Evolutionary conservation across 2,797 vertebrate genomes (phyloP).

Genomic region (Menidia menidia): DNA sequence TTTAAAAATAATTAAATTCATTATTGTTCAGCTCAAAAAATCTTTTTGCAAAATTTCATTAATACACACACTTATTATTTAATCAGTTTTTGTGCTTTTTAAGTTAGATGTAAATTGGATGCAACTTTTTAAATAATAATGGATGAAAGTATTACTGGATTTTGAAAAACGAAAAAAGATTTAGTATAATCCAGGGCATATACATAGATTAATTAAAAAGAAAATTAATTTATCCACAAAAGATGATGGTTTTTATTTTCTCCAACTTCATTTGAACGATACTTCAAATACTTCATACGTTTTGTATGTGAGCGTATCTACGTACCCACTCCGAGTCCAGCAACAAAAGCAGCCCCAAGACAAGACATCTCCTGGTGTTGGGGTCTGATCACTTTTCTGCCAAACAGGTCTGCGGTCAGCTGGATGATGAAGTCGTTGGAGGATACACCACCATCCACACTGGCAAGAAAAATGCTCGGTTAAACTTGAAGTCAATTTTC

Average conservation of each 20-base stretch:
- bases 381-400: conserved; percentile 84
- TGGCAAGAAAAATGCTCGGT: conserved; percentile 60
- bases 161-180: no score
- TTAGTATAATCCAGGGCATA: not conserved
- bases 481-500: conserved; percentile 31
- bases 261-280: not conserved
- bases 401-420: conserved; percentile 94
- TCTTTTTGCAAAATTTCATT: no score
- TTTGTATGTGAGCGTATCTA: conserved; percentile 5
- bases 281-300: not conserved
- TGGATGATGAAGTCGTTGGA: conserved; percentile 95
- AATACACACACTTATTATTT: no score
- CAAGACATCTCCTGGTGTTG: conserved; percentile 90
- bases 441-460: conserved; percentile 94
- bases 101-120: no score
- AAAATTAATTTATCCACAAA: not conserved
- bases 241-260: conserved; percentile 3
- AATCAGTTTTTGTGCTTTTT: no score
- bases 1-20: no score
- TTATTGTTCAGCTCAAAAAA: no score
- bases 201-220: no score
- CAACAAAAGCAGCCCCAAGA: conserved; percentile 92
- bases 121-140: no score
- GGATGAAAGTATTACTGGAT: no score
- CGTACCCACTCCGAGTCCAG: conserved; percentile 92